Conservation (phyloP, 2,797 vertebrate species). For the Enteromius mattozi region DNA sequence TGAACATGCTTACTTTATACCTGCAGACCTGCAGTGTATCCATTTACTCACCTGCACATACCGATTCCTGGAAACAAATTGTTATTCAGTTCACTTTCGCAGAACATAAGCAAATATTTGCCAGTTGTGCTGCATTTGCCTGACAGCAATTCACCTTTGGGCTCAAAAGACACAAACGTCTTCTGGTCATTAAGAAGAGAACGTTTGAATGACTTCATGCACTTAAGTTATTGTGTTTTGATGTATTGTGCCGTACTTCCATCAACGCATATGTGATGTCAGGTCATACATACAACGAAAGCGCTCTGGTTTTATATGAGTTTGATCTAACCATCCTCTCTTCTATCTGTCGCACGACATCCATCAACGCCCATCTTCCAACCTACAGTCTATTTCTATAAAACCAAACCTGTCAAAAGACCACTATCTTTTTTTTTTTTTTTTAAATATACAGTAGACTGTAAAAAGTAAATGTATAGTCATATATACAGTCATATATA, state of each 20-base stretch:
- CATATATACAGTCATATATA: too few species aligned
- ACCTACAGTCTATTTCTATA: not conserved
- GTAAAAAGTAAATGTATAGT: not conserved
- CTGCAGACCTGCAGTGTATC: not conserved
- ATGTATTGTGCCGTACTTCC: slow-evolving; percentile 3
- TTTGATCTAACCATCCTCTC: slow-evolving; percentile 20
- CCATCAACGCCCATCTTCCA: slow-evolving; percentile 14
- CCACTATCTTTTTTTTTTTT: not conserved
- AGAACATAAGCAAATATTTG: not conserved
- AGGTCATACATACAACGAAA: not conserved
- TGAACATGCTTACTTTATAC: not conserved
- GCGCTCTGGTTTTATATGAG: not conserved
- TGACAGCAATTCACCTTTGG: not conserved
- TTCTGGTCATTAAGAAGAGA: not conserved
- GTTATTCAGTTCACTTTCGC: not conserved
- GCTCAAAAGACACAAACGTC: slow-evolving; percentile 3
- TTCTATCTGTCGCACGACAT: slow-evolving; percentile 1
- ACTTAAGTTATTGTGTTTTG: slow-evolving; percentile 41
- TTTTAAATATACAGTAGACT: not conserved
- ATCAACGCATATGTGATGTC: slow-evolving; percentile 13
- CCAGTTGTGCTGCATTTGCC: not conserved
- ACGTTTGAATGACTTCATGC: slow-evolving; percentile 13
- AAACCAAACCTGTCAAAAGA: not conserved
- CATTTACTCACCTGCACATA: not conserved
- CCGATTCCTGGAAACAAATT: not conserved